Evolutionary conservation across 2,797 vertebrate species (phyloP).

Genomic region (Petrocephalus schoutedeni): DNA sequence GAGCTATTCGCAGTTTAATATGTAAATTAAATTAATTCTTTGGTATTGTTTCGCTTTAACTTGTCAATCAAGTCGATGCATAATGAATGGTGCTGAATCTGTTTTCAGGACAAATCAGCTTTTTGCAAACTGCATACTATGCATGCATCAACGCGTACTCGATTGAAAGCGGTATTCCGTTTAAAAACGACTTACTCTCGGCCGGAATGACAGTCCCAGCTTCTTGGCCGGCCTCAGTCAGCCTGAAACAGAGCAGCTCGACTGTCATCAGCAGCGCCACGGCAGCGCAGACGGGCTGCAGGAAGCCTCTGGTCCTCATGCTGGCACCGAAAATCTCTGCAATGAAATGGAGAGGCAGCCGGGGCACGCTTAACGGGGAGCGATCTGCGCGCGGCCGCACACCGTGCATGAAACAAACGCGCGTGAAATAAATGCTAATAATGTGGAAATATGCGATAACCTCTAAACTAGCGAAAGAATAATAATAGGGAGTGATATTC

Average conservation of each 20-base stretch:
- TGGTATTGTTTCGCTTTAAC: neutral
- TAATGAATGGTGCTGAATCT: neutral
- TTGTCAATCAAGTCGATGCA: neutral
- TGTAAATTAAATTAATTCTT: neutral
- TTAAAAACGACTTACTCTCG: conserved; percentile 68
- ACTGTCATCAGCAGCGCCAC: conserved; percentile 54
- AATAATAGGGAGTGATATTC: neutral
- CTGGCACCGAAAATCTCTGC: conserved; percentile 24
- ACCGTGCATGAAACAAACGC: neutral
- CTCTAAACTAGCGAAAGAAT: neutral
- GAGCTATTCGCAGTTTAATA: neutral
- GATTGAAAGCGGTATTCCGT: neutral
- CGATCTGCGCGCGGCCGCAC: neutral
- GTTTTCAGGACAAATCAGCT: neutral
- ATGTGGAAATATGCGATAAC: neutral
- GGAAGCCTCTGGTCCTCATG: conserved; percentile 51
- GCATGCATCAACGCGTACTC: neutral
- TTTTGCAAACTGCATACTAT: neutral
- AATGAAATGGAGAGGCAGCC: neutral
- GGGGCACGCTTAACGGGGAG: neutral
- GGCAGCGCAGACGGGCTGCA: conserved; percentile 35
- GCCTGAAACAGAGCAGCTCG: conserved; percentile 55
- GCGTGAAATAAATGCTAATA: neutral
- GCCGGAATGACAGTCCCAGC: conserved; percentile 77
- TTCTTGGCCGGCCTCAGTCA: conserved; percentile 61